Percentiles rank a stretch among this genome's conserved stretches.
phyloP scores from a whole-genome alignment of 1,140 invertebrate species.

The Sycophaga agraensis region DNA sequence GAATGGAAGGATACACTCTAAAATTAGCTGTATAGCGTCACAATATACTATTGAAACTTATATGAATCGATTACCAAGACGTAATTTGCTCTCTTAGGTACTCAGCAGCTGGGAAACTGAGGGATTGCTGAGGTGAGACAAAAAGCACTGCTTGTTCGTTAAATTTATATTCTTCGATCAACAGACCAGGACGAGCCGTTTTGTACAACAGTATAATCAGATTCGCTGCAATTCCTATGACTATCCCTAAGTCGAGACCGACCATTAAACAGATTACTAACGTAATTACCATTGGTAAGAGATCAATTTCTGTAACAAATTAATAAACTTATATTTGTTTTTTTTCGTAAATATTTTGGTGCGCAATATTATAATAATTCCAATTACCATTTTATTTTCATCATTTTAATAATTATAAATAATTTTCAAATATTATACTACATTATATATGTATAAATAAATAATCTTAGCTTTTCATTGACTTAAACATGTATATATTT shows the following conservation, averaged over 20 bases:
- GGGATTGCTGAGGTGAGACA: slow-evolving; percentile 63
- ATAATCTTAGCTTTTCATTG: too few relatives aligned
- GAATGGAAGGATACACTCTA: too few relatives aligned
- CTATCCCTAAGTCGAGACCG: slow-evolving; percentile 74
- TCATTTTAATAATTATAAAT: too few relatives aligned
- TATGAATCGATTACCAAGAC: slow-evolving; percentile 48
- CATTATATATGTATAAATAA: too few relatives aligned
- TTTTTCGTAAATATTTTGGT: too few relatives aligned
- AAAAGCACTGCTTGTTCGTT: slow-evolving; percentile 50
- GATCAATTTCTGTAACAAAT: slow-evolving; percentile 62
- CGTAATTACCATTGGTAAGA: slow-evolving; percentile 66
- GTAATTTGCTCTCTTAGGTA: slow-evolving; percentile 63
- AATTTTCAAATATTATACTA: too few relatives aligned
- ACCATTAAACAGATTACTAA: slow-evolving; percentile 64
- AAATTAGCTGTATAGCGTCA: too few relatives aligned
- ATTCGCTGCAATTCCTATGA: slow-evolving; percentile 69
- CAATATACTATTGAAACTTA: too few relatives aligned
- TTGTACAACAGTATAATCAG: slow-evolving; percentile 69
- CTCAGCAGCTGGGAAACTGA: slow-evolving; percentile 69
- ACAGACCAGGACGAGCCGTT: slow-evolving; percentile 64
- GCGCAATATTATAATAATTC: too few relatives aligned
- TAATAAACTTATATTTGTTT: neutral
- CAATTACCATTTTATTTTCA: too few relatives aligned
- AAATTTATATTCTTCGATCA: slow-evolving; percentile 53
- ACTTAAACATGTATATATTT: too few relatives aligned